These are phyloP conservation scores for Tribolium freemani DNA, from an alignment of 2,888 invertebrate species.

Conservation along the genomic window DNA sequence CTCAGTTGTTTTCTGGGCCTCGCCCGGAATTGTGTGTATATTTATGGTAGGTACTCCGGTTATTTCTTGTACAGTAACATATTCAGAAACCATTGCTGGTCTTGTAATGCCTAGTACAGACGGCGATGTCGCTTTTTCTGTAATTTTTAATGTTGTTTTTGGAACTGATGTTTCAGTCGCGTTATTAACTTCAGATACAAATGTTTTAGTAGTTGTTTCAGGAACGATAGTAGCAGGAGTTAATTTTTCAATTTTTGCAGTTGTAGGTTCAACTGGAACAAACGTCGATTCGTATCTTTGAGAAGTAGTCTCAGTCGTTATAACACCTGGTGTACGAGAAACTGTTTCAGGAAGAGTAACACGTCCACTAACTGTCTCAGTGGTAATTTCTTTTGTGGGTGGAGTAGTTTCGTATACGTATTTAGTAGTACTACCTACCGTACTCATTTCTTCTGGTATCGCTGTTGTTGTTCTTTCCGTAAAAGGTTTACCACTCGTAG, in stretches of 20 bases:
- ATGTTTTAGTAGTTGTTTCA: background rate
- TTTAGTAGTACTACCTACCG: background rate
- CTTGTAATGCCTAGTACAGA: background rate
- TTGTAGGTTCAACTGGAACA: background rate
- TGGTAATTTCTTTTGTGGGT: background rate
- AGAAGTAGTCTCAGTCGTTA: background rate
- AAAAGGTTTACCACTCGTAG: background rate
- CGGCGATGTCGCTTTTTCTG: too few relatives aligned
- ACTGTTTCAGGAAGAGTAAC: background rate
- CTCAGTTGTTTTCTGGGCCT: slow-evolving; percentile 3
- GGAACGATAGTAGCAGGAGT: background rate
- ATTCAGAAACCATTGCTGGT: background rate
- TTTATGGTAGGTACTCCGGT: background rate
- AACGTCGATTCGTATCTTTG: background rate
- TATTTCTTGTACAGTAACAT: slow-evolving; percentile 5
- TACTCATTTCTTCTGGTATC: background rate
- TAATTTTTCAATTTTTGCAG: background rate
- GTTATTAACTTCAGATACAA: background rate
- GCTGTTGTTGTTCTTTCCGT: background rate
- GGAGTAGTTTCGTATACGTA: background rate
- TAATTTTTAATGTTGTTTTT: background rate
- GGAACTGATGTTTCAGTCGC: background rate
- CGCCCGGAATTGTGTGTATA: background rate
- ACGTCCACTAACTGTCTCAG: background rate
- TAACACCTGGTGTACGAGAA: background rate